Evolutionary conservation across 1,140 invertebrate species (phyloP).

Genomic region (Drusus annulatus): DNA sequence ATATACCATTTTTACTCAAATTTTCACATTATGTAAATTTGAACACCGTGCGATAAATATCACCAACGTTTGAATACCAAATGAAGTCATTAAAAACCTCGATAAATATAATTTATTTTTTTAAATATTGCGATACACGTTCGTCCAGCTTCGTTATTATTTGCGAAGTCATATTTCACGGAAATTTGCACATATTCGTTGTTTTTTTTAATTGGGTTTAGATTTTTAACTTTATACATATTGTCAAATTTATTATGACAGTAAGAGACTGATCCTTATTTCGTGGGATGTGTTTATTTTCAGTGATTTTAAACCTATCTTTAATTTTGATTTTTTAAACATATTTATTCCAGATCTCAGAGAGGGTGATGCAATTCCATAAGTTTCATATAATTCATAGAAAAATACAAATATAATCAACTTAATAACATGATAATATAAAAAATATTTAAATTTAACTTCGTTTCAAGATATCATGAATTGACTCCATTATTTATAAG

Average conservation of each 20-base stretch:
- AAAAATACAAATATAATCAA: no score
- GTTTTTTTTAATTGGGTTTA: no score
- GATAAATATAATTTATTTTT: slow-evolving; percentile 28
- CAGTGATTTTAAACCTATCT: no score
- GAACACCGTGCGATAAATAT: slow-evolving; percentile 26
- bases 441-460: no score
- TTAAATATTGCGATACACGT: background rate
- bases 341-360: no score
- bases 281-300: background rate
- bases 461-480: no score
- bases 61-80: slow-evolving; percentile 32
- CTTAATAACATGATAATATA: no score
- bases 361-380: no score
- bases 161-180: background rate
- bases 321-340: no score
- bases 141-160: background rate
- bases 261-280: background rate
- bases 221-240: background rate
- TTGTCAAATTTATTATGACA: background rate
- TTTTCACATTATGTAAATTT: slow-evolving; percentile 25
- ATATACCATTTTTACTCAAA: slow-evolving; percentile 1
- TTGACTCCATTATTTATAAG: no score
- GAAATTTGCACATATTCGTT: no score
- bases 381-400: no score
- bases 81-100: slow-evolving; percentile 22